phyloP scores from a whole-genome alignment of 2,888 invertebrate species.

The Eupithecia dodoneata region DNA sequence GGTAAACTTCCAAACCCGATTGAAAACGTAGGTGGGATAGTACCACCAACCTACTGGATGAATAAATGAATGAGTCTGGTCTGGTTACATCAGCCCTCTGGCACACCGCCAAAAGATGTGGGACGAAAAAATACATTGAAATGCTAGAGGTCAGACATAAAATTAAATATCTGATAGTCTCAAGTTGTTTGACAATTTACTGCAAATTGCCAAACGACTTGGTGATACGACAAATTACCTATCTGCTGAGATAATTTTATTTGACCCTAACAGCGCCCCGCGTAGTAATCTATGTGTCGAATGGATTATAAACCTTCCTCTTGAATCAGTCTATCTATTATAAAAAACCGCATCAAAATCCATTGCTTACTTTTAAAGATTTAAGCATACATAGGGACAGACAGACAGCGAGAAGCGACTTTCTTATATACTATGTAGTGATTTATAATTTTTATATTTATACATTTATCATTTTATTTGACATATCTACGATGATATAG shows the following conservation, averaged over 20 bases:
- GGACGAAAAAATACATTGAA: slow-evolving; percentile 58
- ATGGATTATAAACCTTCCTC: too few relatives aligned
- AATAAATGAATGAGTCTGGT: slow-evolving; percentile 64
- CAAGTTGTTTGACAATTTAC: slow-evolving; percentile 47
- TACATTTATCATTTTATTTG: too few relatives aligned
- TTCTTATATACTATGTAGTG: too few relatives aligned
- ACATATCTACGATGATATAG: too few relatives aligned
- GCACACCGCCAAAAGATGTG: slow-evolving; percentile 65
- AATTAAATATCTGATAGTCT: slow-evolving; percentile 49
- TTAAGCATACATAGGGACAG: too few relatives aligned
- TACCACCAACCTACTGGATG: background rate
- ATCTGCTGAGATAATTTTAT: background rate
- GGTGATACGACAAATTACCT: background rate
- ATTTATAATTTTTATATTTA: too few relatives aligned
- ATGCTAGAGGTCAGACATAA: slow-evolving; percentile 64
- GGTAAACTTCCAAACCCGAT: background rate
- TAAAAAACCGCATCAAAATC: too few relatives aligned
- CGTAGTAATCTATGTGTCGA: too few relatives aligned
- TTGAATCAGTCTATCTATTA: too few relatives aligned
- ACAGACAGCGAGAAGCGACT: too few relatives aligned
- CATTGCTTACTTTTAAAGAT: too few relatives aligned
- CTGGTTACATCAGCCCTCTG: slow-evolving; percentile 54
- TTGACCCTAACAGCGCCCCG: background rate
- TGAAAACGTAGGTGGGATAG: background rate
- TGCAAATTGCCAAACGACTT: slow-evolving; percentile 12